Percentiles rank a stretch among this genome's conserved stretches.
Conservation (phyloP, 1,140 invertebrate genomes). For the Leptopilina boulardi region DNA sequence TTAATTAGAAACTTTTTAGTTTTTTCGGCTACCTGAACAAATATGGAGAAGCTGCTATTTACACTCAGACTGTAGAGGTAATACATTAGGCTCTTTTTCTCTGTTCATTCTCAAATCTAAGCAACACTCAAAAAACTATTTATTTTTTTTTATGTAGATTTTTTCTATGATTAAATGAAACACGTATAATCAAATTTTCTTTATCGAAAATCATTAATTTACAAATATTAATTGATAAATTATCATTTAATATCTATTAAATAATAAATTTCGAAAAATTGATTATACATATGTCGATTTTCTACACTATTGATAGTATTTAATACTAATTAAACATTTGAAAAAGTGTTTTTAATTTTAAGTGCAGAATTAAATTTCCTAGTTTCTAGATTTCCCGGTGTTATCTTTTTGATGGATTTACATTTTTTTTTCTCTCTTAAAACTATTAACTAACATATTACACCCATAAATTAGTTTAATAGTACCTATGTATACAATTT, state of each 20-base stretch:
- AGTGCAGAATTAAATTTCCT: not conserved
- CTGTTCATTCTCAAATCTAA: not conserved
- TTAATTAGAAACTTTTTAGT: not conserved
- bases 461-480: slow-evolving; percentile 15
- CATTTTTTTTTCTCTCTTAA: slow-evolving; percentile 15
- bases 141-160: not conserved
- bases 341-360: not conserved
- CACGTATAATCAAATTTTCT: too few relatives aligned
- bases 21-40: not conserved
- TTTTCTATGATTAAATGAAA: too few relatives aligned
- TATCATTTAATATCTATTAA: too few relatives aligned
- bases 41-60: slow-evolving; percentile 12
- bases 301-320: too few relatives aligned
- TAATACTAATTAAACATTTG: not conserved
- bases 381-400: not conserved
- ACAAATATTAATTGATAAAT: too few relatives aligned
- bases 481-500: slow-evolving; percentile 22
- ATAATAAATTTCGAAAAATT: too few relatives aligned
- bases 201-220: too few relatives aligned
- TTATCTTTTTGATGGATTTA: not conserved
- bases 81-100: slow-evolving; percentile 11
- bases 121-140: not conserved
- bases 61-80: not conserved
- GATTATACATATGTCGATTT: too few relatives aligned
- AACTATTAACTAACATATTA: slow-evolving; percentile 9